These are phyloP conservation scores for Drosophila neocordata DNA, from an alignment of 1,140 invertebrate species.

Conservation along the genomic window DNA sequence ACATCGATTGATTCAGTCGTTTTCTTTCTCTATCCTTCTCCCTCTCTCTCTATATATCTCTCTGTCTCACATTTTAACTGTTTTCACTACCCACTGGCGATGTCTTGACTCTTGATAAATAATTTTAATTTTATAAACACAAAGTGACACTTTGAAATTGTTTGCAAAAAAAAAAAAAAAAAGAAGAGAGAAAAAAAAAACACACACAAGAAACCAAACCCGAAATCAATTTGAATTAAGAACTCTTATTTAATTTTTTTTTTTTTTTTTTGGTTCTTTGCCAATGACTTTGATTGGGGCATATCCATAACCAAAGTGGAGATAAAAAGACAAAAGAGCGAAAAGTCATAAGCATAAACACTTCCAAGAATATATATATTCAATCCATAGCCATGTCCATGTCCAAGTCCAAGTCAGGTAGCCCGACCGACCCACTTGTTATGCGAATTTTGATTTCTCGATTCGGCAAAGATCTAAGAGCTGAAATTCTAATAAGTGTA, in stretches of 20 bases:
- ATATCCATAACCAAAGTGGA: slow-evolving; percentile 43
- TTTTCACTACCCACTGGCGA: slow-evolving; percentile 71
- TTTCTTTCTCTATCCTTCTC: slow-evolving; percentile 18
- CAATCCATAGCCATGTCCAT: slow-evolving; percentile 23
- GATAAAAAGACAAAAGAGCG: background rate
- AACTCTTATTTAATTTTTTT: slow-evolving; percentile 34
- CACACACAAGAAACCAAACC: slow-evolving; percentile 15
- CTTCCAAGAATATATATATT: slow-evolving; percentile 43
- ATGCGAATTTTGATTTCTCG: slow-evolving; percentile 60
- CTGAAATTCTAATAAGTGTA: slow-evolving; percentile 32
- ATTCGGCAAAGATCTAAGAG: slow-evolving; percentile 72
- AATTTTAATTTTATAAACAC: slow-evolving; percentile 79
- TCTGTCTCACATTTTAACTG: slow-evolving; percentile 50
- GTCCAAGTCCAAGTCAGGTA: slow-evolving; percentile 56
- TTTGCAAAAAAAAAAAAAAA: slow-evolving; percentile 55
- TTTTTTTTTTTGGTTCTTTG: slow-evolving; percentile 18
- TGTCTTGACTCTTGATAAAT: slow-evolving; percentile 69
- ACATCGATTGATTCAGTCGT: slow-evolving; percentile 19
- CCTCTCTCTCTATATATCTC: slow-evolving; percentile 7
- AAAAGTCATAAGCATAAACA: slow-evolving; percentile 44
- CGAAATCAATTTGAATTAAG: slow-evolving; percentile 77
- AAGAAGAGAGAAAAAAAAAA: slow-evolving; percentile 8
- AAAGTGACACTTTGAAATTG: slow-evolving; percentile 79
- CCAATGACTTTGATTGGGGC: slow-evolving; percentile 47
- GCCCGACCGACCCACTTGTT: slow-evolving; percentile 50